Base-by-base conservation (phyloP, 2,888 invertebrate species). In the Acronicta alni region DNA sequence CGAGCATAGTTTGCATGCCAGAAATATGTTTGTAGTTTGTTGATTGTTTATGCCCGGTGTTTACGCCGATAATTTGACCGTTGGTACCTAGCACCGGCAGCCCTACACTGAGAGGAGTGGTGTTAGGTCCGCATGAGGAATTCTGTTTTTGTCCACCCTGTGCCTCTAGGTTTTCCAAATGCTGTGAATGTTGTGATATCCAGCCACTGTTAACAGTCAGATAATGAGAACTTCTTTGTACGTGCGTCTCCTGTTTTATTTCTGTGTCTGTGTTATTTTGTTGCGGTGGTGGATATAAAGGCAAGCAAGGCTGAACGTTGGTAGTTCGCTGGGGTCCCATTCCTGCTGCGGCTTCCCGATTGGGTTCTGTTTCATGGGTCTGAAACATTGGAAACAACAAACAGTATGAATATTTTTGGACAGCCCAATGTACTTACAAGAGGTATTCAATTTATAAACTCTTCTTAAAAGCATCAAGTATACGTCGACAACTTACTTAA, bases 61-160 rank as follows among this genome's bases (percentile, higher is more conserved):
- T 95, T 9, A 95, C 92, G 37, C 95, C 95, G 56, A 96, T 95
- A 47, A 96, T 91, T 84, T 95, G 95, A 42, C 95, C 95, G 68
- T 95, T 95, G 0, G 95, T 95, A 10, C 95, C 95, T 57, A 95
- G 83, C 37, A 95, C 90, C 3, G 93, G 92, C 65, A 91, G 71
- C 26, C 92, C 92, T 3, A 88, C 84, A 56, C 87, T 88, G 2
- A 86, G 72, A 12, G 87, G 57, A 8, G 81, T 80, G 57, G 83
- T 86, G 20, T 79, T 62, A 35, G 82, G 66, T 44, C 75, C 77
- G 32, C 83, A 58, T 37, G 81, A 48, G 2, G 76, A 83, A 48
- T 65, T 84, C 14, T 81, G 77, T 67, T 90, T 90, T 57, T 89
- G 90, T 37, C 78, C 81, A 23, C 47, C 32, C 32, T 67, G 70